A percentile compares a stretch with the other conserved stretches of the same genome.
These are phyloP conservation scores for Lerema accius DNA, from an alignment of 1,140 invertebrate species.

Conservation along the genomic window DNA sequence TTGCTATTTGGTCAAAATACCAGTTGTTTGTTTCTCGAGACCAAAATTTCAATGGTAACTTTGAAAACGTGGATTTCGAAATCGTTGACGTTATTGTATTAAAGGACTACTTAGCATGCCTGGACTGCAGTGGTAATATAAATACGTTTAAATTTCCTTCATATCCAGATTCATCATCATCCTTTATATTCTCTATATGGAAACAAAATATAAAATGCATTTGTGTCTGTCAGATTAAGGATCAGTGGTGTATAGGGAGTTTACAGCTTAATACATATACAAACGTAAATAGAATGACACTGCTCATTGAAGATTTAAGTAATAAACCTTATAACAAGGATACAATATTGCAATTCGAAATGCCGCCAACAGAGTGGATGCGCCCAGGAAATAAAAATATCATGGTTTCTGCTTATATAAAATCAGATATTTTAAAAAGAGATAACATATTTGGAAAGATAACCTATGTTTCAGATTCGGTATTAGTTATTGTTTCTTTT, in stretches of 20 bases:
- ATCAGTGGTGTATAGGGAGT: constrained; percentile 29
- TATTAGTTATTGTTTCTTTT: constrained; percentile 54
- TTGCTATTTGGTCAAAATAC: constrained; percentile 65
- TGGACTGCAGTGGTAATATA: constrained; percentile 55
- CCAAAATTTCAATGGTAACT: constrained; percentile 45
- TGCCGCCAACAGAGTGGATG: background rate
- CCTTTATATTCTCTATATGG: too few species aligned
- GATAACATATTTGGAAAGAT: background rate
- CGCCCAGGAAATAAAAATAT: background rate
- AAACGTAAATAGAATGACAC: background rate
- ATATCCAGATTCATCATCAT: too few species aligned
- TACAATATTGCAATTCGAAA: background rate
- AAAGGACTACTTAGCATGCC: constrained; percentile 56
- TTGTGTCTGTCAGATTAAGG: constrained; percentile 1
- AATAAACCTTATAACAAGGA: background rate
- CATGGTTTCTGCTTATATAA: background rate
- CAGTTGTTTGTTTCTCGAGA: constrained; percentile 64
- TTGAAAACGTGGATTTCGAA: constrained; percentile 45
- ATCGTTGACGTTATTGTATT: constrained; percentile 46
- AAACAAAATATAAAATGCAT: background rate
- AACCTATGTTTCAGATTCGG: constrained; percentile 25
- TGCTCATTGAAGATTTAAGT: background rate
- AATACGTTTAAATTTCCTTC: background rate
- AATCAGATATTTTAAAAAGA: background rate
- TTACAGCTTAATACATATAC: constrained; percentile 6